Evolutionary conservation across 2,888 invertebrate genomes (phyloP), one percentile per base, ranked within the genome.

Genomic region (Lasiommata megera): DNA sequence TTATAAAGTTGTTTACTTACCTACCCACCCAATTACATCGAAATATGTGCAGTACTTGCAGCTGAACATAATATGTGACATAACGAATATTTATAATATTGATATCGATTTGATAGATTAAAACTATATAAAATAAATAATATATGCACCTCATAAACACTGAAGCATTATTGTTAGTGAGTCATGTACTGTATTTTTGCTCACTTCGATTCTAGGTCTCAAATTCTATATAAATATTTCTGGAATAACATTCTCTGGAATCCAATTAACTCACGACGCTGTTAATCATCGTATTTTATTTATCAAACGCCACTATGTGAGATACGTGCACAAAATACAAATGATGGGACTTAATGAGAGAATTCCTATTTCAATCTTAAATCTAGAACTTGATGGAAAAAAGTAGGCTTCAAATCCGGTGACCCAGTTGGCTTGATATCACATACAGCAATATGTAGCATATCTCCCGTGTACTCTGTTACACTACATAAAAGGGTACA

Each of bases 271-370:
- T 29, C n/a, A 12, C 12, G 8, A 44, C 3, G 8, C 3, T 7
- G 0, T 12, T 14, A 16, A 29, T 34, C 34, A 34, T 34, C 34
- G 11, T 11, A 28, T 28, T 28, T 12, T 28, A 44, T 44, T 28
- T 6, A 9, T 44, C 12, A 44, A 18, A 14, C 17, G 9, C 6
- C 28, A n/a, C n/a, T n/a, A n/a, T n/a, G n/a, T n/a, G n/a, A n/a
- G 41, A 18, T 1, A 17, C 7, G 43, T 12, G 43, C 6, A 43
- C 23, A 23, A 43, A 43, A 43, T 23, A 43, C 43, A 12, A 43
- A 43, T 23, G 23, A 7, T 23, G 23, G 11, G 46, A 14, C 46
- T 31, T 46, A 46, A 46, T 46, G 46, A 46, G 46, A 31, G 46
- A 46, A 46, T 46, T 31, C 16, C 14, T 46, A 44, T 46, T 46